Evolutionary conservation across 2,113 vertebrate species (phyloP).

Genomic region (Alethe castanea): DNA sequence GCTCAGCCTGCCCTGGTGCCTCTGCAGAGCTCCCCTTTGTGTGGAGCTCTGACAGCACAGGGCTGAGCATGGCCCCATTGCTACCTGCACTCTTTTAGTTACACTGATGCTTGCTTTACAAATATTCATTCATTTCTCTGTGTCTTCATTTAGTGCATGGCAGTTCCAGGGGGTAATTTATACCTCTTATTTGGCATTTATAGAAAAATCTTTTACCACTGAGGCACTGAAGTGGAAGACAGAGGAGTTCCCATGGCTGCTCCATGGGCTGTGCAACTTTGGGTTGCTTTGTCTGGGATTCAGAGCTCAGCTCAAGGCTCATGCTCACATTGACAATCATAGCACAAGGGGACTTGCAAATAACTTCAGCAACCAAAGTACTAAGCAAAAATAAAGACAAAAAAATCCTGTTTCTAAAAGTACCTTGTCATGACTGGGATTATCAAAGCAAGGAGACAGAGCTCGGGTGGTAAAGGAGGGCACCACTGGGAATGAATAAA

Average conservation of each 20-base stretch:
- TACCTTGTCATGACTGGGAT: neutral
- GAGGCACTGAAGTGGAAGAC: neutral
- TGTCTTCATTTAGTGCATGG: neutral
- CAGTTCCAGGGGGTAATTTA: neutral
- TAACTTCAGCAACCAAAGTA: neutral
- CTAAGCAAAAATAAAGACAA: neutral
- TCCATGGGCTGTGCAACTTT: neutral
- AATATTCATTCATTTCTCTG: neutral
- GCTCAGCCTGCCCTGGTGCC: neutral
- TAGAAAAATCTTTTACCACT: neutral
- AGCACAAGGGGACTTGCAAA: neutral
- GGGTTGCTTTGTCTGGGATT: neutral
- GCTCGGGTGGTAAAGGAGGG: neutral
- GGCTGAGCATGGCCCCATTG: neutral
- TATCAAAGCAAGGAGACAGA: neutral
- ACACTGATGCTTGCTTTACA: neutral
- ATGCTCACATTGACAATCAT: neutral
- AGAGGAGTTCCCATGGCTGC: neutral
- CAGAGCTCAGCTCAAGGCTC: neutral
- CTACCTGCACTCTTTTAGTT: neutral
- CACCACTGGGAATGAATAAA: neutral
- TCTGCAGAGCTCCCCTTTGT: neutral
- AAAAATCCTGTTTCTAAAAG: neutral
- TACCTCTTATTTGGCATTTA: neutral
- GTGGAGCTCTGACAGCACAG: fast-evolving